These are phyloP conservation scores for Diarsia brunnea DNA, from an alignment of 2,888 invertebrate genomes.

Conservation along the genomic window DNA sequence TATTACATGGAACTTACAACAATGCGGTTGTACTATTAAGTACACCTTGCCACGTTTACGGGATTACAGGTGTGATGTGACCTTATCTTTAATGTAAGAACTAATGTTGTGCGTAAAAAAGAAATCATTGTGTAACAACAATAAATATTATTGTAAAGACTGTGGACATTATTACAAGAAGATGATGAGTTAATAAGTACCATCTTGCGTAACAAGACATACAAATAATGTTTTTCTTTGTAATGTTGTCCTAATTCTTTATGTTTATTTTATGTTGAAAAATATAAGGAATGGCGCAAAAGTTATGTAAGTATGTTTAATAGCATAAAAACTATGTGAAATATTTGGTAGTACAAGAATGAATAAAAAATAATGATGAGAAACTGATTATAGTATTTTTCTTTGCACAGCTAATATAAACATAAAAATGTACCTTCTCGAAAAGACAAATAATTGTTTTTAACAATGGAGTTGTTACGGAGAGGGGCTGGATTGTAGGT, in stretches of 20 bases:
- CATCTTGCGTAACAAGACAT: not conserved
- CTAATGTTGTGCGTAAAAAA: too few relatives aligned
- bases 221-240: not conserved
- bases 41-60: not conserved
- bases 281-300: not conserved
- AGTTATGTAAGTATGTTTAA: not conserved
- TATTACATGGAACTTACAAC: not conserved
- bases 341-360: not conserved
- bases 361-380: not conserved
- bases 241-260: not conserved
- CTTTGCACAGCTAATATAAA: not conserved
- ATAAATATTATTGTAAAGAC: not conserved
- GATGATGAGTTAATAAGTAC: not conserved
- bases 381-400: not conserved
- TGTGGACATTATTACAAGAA: not conserved
- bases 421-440: too few relatives aligned
- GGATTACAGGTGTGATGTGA: not conserved
- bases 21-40: not conserved
- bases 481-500: not conserved
- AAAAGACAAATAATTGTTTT: not conserved
- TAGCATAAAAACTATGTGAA: not conserved
- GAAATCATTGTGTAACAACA: too few relatives aligned
- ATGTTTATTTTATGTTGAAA: slow-evolving; percentile 22
- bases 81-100: not conserved
- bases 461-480: not conserved